A percentile compares a stretch with the other conserved stretches of the same genome.
phyloP scores from a whole-genome alignment of 2,888 invertebrate genomes.

The Hydrotaea cyrtoneurina region DNA sequence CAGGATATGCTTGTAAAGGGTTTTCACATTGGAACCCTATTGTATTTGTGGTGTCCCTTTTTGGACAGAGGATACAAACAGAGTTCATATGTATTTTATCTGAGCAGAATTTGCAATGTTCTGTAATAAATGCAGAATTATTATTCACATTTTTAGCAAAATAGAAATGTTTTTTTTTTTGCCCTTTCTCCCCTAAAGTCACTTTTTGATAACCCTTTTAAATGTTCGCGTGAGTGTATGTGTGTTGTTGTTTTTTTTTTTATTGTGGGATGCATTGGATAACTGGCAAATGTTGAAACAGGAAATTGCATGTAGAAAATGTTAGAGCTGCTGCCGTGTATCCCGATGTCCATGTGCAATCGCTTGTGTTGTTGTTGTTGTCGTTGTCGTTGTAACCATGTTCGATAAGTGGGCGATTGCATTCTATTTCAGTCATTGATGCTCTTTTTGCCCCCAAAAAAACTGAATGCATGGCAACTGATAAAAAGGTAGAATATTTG shows the following conservation, averaged over 20 bases:
- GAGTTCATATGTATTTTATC: no score
- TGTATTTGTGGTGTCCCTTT: no score
- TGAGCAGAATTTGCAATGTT: no score
- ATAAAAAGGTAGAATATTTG: slow-evolving; percentile 3
- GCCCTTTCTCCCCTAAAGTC: no score
- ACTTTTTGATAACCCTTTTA: slow-evolving; percentile 12
- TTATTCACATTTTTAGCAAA: no score
- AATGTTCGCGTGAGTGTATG: neutral
- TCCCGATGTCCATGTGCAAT: neutral
- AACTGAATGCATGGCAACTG: slow-evolving; percentile 9
- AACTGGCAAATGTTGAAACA: slow-evolving; percentile 65
- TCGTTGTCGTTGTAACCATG: slow-evolving; percentile 14
- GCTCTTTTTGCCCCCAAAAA: slow-evolving; percentile 46
- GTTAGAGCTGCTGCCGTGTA: neutral
- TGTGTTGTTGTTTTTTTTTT: neutral
- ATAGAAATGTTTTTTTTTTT: no score
- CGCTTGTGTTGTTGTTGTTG: neutral
- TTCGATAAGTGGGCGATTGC: slow-evolving; percentile 47
- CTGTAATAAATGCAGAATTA: no score
- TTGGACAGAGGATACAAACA: no score
- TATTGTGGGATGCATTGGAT: slow-evolving; percentile 22
- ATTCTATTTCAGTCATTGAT: slow-evolving; percentile 32
- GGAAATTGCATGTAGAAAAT: slow-evolving; percentile 65
- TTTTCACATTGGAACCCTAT: neutral
- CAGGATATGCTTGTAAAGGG: neutral